Evolutionary conservation across 2,797 vertebrate species (phyloP).

Genomic region (Crotalus adamanteus): DNA sequence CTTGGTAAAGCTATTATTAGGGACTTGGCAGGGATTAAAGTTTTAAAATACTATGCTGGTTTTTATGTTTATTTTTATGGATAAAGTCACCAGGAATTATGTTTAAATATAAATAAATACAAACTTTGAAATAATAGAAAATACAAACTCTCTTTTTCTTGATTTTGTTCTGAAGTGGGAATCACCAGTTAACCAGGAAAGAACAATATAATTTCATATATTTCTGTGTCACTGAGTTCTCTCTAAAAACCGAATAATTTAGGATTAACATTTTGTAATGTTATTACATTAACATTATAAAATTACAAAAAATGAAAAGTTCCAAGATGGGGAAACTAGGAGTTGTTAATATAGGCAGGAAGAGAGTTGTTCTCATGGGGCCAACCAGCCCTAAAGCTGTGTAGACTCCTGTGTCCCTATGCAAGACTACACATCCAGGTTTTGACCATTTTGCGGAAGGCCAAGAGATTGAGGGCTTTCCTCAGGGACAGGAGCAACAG

Average conservation of each 20-base stretch:
- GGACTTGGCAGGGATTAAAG: background rate
- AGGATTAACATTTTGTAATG: background rate
- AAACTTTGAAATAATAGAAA: background rate
- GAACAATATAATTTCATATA: background rate
- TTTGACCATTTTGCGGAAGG: background rate
- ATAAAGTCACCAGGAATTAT: background rate
- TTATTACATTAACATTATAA: background rate
- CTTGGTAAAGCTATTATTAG: background rate
- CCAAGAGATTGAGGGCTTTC: background rate
- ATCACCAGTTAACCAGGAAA: background rate
- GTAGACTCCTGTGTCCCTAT: background rate
- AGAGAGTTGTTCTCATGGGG: background rate
- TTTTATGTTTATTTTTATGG: background rate
- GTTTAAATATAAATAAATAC: background rate
- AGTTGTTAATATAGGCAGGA: background rate
- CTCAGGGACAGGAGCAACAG: background rate
- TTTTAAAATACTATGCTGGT: background rate
- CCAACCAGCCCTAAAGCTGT: background rate
- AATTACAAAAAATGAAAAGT: background rate
- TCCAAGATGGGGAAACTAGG: background rate
- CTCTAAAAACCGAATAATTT: background rate
- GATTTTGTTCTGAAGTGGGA: background rate
- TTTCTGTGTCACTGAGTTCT: background rate
- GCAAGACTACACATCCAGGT: background rate
- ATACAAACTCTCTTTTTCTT: background rate